These are phyloP conservation scores for Misgurnus anguillicaudatus DNA, from an alignment of 2,113 vertebrate genomes.

Conservation along the genomic window DNA sequence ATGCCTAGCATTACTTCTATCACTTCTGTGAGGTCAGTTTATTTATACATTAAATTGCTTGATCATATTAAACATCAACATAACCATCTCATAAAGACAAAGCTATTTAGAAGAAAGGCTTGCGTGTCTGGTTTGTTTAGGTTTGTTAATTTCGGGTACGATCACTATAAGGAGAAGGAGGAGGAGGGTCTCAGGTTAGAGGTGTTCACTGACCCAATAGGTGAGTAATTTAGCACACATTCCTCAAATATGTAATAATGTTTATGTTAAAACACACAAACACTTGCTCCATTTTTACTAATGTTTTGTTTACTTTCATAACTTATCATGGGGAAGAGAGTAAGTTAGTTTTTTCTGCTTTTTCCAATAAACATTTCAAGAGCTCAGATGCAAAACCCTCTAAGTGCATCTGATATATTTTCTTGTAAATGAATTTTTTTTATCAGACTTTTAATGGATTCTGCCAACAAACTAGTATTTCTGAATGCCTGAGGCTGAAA, in stretches of 20 bases:
- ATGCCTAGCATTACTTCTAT: constrained; percentile 62
- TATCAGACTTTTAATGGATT: too few relatives aligned
- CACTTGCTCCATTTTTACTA: constrained; percentile 6
- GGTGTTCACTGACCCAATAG: constrained; percentile 85
- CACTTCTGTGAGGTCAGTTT: constrained; percentile 59
- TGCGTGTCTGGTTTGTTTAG: constrained; percentile 63
- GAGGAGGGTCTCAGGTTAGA: constrained; percentile 72
- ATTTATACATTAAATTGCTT: background rate
- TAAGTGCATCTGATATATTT: too few relatives aligned
- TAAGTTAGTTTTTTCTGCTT: constrained; percentile 33
- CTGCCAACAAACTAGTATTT: too few relatives aligned
- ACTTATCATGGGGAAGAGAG: constrained; percentile 47
- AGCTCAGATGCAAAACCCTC: too few relatives aligned
- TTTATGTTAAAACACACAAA: background rate
- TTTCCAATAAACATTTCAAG: background rate
- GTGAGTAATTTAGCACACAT: constrained; percentile 64
- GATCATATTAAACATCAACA: background rate
- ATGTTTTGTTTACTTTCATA: constrained; percentile 26
- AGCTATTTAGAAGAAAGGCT: background rate
- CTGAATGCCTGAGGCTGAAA: too few relatives aligned
- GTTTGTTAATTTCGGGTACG: constrained; percentile 85
- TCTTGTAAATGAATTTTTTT: too few relatives aligned
- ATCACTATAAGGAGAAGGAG: constrained; percentile 69
- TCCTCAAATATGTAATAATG: background rate
- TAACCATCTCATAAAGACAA: background rate